These are phyloP conservation scores for Pelodiscus sinensis DNA, from an alignment of 2,113 vertebrate genomes.

Conservation along the genomic window DNA sequence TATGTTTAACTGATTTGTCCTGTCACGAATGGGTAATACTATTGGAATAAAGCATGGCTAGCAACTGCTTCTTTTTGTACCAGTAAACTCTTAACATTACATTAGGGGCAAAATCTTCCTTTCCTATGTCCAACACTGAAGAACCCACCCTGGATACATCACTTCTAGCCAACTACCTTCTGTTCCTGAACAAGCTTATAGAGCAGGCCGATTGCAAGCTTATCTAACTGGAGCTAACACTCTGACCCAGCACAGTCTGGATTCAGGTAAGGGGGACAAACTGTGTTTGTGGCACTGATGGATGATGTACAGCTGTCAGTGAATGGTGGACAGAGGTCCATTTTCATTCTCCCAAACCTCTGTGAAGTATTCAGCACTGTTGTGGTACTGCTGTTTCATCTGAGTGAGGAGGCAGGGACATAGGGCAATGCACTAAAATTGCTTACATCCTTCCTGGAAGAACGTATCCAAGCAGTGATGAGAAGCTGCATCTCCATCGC, in stretches of 20 bases:
- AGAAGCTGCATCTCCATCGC: neutral
- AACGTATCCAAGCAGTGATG: neutral
- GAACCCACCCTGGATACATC: neutral
- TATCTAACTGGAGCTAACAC: neutral
- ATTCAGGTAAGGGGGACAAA: neutral
- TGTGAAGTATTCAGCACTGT: accelerated
- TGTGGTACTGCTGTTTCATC: accelerated
- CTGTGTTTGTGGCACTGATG: neutral
- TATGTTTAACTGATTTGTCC: neutral
- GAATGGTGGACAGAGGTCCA: no score
- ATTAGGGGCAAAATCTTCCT: neutral
- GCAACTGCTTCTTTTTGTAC: neutral
- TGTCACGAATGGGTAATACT: neutral
- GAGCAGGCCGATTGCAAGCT: neutral
- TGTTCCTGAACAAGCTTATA: neutral
- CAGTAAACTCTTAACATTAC: neutral
- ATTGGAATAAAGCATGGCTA: neutral
- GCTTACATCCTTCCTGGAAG: neutral
- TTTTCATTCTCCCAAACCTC: accelerated
- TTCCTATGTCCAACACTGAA: neutral
- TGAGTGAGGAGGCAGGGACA: neutral
- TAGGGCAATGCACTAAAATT: neutral
- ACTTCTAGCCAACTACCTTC: neutral
- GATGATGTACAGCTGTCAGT: no score
- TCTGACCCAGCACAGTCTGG: neutral